Percentiles rank a stretch among this genome's conserved stretches.
phyloP scores from a whole-genome alignment of 2,797 vertebrate species.

The Hafferia zeledoni region DNA sequence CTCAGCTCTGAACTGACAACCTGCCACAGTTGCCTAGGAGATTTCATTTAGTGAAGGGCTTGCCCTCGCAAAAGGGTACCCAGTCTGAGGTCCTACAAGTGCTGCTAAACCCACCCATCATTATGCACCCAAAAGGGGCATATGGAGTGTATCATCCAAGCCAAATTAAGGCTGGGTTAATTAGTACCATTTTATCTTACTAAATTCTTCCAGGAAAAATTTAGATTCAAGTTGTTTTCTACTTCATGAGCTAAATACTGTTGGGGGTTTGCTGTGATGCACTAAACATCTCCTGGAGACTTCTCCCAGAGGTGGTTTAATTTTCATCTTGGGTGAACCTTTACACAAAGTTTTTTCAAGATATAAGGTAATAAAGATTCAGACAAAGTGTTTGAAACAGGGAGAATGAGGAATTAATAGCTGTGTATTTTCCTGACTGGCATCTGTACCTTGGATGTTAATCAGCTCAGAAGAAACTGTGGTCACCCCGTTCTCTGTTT shows the following conservation, averaged over 20 bases:
- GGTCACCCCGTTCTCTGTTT: not conserved
- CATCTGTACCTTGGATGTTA: not conserved
- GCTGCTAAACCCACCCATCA: not conserved
- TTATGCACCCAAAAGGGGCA: not conserved
- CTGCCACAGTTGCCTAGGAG: not conserved
- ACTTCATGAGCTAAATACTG: not conserved
- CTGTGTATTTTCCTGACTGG: not conserved
- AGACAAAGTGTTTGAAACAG: not conserved
- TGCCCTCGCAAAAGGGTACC: not conserved
- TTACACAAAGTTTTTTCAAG: not conserved
- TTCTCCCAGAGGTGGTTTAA: not conserved
- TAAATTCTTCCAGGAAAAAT: not conserved
- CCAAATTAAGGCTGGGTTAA: not conserved
- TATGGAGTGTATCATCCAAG: not conserved
- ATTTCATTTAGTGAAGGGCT: not conserved
- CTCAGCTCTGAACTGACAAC: conserved; percentile 30
- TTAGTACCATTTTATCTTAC: not conserved
- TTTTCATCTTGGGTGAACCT: not conserved
- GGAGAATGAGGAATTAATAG: not conserved
- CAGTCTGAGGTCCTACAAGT: not conserved
- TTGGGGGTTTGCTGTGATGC: not conserved
- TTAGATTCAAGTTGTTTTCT: not conserved
- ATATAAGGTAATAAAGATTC: not conserved
- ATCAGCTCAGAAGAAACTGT: not conserved
- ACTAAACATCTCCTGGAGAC: not conserved